Evolutionary conservation across 2,888 invertebrate species (phyloP).

Genomic region (Sesia bembeciformis): DNA sequence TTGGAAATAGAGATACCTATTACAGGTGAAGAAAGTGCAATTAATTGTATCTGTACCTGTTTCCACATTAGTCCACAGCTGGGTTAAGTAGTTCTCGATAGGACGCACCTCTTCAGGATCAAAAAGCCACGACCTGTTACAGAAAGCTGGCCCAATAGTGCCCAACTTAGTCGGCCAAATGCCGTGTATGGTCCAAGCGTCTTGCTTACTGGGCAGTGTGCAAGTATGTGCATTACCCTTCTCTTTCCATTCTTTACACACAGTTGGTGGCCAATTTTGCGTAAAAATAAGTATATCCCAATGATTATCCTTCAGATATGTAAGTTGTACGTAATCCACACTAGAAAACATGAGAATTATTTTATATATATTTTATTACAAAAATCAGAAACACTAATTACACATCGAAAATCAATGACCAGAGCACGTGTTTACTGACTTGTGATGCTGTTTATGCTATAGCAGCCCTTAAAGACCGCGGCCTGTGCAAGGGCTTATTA

Average conservation of each 20-base stretch:
- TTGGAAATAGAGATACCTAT: no score
- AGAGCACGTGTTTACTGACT: no score
- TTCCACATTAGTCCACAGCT: slow-evolving; percentile 84
- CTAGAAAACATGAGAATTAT: slow-evolving; percentile 6
- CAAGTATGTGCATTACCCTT: slow-evolving; percentile 76
- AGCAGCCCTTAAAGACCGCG: no score
- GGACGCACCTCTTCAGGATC: slow-evolving; percentile 74
- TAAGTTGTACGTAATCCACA: slow-evolving; percentile 12
- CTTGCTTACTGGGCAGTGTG: slow-evolving; percentile 71
- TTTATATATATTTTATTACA: no score
- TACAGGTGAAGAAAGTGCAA: no score
- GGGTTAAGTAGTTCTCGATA: slow-evolving; percentile 70
- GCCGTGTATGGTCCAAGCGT: slow-evolving; percentile 87
- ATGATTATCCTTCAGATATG: slow-evolving; percentile 28
- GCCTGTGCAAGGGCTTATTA: no score
- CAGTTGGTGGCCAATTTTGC: slow-evolving; percentile 84
- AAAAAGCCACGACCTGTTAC: slow-evolving; percentile 80
- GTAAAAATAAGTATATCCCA: slow-evolving; percentile 88
- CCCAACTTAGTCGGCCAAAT: slow-evolving; percentile 86
- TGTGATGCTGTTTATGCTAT: no score
- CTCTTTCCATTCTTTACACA: slow-evolving; percentile 82
- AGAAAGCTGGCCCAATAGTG: slow-evolving; percentile 80
- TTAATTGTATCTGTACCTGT: slow-evolving; percentile 43
- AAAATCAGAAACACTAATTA: no score
- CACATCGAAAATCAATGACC: no score